Evolutionary conservation across 2,888 invertebrate species (phyloP), one percentile per base, ranked within the genome.

Genomic region (Cryptops parisi): DNA sequence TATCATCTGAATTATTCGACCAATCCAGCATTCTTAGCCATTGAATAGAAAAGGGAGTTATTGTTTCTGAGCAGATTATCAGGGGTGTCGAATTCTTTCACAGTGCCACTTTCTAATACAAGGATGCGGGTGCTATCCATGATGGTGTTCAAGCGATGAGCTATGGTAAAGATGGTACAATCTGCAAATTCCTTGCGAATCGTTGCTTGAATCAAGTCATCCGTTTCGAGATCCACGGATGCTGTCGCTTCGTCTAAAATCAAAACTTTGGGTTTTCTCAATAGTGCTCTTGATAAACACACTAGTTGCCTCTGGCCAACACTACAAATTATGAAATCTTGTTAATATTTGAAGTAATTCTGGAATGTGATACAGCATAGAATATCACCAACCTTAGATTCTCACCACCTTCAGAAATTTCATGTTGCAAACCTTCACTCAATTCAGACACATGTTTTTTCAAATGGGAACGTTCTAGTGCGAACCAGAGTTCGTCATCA

Each of bases 341-440:
- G 15, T 33, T 12, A 6, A 46, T 19, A 22, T 6, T 6, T 21
- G 23, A 46, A 23, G 9, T 22, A 5, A 22, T 12, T 19, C 6
- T 6, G 15, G 23, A 46, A 22, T 46, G 6, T n/a, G 23, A 12
- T 46, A 9, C 19, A 46, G 23, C 15, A 15, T 12, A 23, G 17
- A 43, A 19, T 46, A 6, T 46, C 12, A 19, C 24, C 6, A 39
- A 67, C 67, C 72, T 73, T 52, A 74, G 64, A 72, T 94, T 96
- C 65, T 88, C 89, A 47, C 94, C 94, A 52, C 91, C 91, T 70
- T 96, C 94, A 2, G 81, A 73, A 52, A 93, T 80, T 70, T 84
- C 82, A 68, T 93, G 85, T 56, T 80, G 76, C 45, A 96, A 74
- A 12, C 85, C 84, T 47, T 80, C 78, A 1, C 79, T 69, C 52